Evolutionary conservation across 2,888 invertebrate genomes (phyloP).

Genomic region (Xanthorhoe spadicearia): DNA sequence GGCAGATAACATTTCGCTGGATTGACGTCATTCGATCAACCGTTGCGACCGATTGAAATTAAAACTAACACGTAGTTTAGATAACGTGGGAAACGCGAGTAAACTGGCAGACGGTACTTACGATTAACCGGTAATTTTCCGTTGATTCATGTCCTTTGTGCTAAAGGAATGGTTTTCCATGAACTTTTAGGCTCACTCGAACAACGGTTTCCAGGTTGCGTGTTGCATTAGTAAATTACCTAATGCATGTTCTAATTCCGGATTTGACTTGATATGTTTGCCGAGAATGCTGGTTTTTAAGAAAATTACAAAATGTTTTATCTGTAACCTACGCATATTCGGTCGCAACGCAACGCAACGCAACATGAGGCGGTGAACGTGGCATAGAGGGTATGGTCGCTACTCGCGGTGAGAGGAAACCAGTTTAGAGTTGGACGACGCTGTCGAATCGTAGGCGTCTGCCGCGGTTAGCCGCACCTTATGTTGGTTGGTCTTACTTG

Average conservation of each 20-base stretch:
- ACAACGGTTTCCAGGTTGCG: background rate
- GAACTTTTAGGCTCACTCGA: slow-evolving; percentile 2
- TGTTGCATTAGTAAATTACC: no score
- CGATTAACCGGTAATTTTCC: slow-evolving; percentile 23
- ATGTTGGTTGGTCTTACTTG: slow-evolving; percentile 33
- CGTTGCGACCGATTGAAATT: slow-evolving; percentile 39
- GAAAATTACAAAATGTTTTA: slow-evolving; percentile 30
- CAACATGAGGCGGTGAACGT: slow-evolving; percentile 44
- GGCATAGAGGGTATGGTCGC: slow-evolving; percentile 46
- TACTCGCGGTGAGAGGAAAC: slow-evolving; percentile 75
- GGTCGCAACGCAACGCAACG: slow-evolving; percentile 2
- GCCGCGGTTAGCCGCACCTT: slow-evolving; percentile 62
- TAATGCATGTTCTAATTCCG: background rate
- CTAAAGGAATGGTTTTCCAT: slow-evolving; percentile 12
- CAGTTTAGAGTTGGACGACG: slow-evolving; percentile 64
- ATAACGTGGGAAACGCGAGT: slow-evolving; percentile 38
- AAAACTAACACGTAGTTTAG: slow-evolving; percentile 27
- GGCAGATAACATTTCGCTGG: slow-evolving; percentile 74
- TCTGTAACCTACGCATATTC: slow-evolving; percentile 33
- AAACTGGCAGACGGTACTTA: slow-evolving; percentile 13
- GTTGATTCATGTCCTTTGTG: slow-evolving; percentile 20
- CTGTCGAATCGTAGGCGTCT: slow-evolving; percentile 63
- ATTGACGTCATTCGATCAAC: slow-evolving; percentile 65
- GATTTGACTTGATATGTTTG: slow-evolving; percentile 2
- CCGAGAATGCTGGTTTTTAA: slow-evolving; percentile 12